Conservation (phyloP, 2,888 invertebrate species). For the Polyploca ridens region DNA sequence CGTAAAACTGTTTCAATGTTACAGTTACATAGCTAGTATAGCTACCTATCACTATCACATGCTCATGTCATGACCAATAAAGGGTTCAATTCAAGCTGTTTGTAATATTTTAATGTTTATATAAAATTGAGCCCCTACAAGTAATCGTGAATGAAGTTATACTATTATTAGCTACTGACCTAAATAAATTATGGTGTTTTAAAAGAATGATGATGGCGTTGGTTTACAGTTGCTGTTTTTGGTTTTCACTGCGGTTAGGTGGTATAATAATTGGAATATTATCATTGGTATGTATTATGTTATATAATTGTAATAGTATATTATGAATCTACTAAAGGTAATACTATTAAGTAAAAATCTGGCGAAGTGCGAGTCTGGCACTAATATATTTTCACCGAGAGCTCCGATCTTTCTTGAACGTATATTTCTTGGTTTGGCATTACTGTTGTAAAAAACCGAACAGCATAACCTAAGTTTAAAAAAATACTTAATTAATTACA, state of each 20-base stretch:
- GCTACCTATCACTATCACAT: background rate
- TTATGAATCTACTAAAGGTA: no score
- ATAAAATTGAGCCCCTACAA: no score
- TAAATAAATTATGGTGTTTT: background rate
- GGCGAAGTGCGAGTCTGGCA: no score
- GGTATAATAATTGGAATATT: conserved; percentile 72
- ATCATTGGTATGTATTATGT: conserved; percentile 57
- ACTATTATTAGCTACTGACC: no score
- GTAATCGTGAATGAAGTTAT: no score
- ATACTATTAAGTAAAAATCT: no score
- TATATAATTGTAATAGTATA: background rate
- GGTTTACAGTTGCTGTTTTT: conserved; percentile 78
- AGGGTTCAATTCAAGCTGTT: background rate
- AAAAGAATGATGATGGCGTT: conserved; percentile 55
- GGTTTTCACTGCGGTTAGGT: conserved; percentile 76
- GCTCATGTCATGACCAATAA: background rate
- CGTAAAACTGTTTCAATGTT: background rate
- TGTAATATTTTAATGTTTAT: background rate
- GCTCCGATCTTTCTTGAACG: no score
- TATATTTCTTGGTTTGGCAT: no score
- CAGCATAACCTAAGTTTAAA: no score
- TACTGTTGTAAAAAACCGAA: no score
- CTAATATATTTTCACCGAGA: no score
- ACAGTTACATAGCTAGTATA: background rate
- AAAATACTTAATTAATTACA: no score